Percentiles rank a stretch among this genome's conserved stretches.
Conservation (phyloP, 92 coral and sea anemone genomes). For the Montipora capitata region DNA sequence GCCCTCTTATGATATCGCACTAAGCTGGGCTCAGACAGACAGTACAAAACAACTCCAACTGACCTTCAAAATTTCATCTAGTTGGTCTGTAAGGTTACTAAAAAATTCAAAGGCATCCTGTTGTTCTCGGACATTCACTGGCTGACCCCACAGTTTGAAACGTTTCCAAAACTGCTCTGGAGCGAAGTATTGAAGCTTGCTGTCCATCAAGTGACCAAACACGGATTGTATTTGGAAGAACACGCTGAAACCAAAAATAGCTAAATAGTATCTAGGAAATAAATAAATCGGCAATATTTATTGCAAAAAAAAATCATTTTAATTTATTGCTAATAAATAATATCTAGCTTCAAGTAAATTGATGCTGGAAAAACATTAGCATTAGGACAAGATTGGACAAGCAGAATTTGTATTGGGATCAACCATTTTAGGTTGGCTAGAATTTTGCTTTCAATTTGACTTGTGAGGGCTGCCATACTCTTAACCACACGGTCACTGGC, state of each 20-base stretch:
- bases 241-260: slow-evolving; percentile 48
- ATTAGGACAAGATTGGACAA: too few relatives aligned
- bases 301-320: not conserved
- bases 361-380: too few relatives aligned
- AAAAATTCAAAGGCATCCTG: slow-evolving; percentile 97
- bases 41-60: not conserved
- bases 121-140: slow-evolving; percentile 93
- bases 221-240: slow-evolving; percentile 91
- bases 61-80: slow-evolving; percentile 91
- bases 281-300: not conserved
- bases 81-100: slow-evolving; percentile 91
- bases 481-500: too few relatives aligned
- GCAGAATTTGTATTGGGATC: too few relatives aligned
- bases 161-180: slow-evolving; percentile 92
- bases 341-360: too few relatives aligned
- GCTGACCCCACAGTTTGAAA: slow-evolving; percentile 96
- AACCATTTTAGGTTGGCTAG: too few relatives aligned
- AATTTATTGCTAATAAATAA: too few relatives aligned
- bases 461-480: too few relatives aligned
- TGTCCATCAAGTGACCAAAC: slow-evolving; percentile 93
- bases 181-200: slow-evolving; percentile 88
- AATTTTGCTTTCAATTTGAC: too few relatives aligned
- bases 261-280: too few relatives aligned
- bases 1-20: too few relatives aligned
- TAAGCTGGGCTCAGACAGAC: too few relatives aligned